Evolutionary conservation across 2,797 vertebrate species (phyloP).

Genomic region (Vespertilio murinus): DNA sequence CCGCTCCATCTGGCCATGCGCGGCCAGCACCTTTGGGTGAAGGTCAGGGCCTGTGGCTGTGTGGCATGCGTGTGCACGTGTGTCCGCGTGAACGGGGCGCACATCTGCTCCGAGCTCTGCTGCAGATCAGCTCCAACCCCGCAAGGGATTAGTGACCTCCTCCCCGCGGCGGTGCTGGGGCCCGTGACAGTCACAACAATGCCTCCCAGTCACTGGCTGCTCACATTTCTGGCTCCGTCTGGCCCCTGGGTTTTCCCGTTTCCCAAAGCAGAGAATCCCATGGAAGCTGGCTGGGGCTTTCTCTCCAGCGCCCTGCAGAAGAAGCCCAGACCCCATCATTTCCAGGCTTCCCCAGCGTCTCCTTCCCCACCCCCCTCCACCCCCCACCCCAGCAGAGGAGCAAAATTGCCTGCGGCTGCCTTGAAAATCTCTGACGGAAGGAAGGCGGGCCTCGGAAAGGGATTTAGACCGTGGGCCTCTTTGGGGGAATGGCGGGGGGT

Average conservation of each 20-base stretch:
- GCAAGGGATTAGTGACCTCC: constrained; percentile 61
- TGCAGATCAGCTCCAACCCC: constrained; percentile 59
- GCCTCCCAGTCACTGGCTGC: constrained; percentile 50
- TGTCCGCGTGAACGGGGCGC: constrained; percentile 16
- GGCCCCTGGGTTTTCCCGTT: constrained; percentile 28
- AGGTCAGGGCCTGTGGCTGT: constrained; percentile 53
- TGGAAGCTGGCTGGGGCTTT: constrained; percentile 26
- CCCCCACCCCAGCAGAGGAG: neutral
- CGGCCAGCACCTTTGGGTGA: constrained; percentile 48
- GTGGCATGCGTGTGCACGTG: neutral
- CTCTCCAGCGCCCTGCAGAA: neutral
- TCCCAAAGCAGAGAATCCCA: neutral
- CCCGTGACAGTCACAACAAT: constrained; percentile 48
- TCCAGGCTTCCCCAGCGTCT: neutral
- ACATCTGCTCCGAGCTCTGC: constrained; percentile 65
- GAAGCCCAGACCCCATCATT: neutral
- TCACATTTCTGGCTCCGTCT: constrained; percentile 40
- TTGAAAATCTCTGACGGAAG: constrained; percentile 50
- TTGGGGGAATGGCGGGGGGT: neutral
- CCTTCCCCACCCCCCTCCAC: too few species aligned
- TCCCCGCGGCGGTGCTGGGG: constrained; percentile 14
- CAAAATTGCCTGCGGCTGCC: neutral
- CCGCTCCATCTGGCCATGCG: constrained; percentile 66
- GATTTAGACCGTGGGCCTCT: neutral
- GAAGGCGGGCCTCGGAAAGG: neutral